These are phyloP conservation scores for Chloropsis hardwickii DNA, from an alignment of 2,113 vertebrate genomes.

Conservation along the genomic window DNA sequence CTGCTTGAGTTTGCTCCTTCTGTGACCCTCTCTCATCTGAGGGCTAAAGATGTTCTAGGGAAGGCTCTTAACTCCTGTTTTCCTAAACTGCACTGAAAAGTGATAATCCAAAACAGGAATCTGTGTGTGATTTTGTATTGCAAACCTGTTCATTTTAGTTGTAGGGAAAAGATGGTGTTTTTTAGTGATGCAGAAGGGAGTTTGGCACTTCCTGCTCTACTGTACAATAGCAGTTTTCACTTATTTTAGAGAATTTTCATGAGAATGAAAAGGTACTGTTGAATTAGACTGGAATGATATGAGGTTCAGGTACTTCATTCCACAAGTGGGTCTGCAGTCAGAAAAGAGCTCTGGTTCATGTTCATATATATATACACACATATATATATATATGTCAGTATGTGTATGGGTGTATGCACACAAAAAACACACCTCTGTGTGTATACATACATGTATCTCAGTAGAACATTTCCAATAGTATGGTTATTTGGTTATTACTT, in stretches of 20 bases:
- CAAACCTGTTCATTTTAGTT: background rate
- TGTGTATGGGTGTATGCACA: background rate
- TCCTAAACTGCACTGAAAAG: background rate
- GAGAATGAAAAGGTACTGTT: background rate
- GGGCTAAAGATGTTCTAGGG: background rate
- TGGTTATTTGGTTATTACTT: background rate
- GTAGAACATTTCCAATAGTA: background rate
- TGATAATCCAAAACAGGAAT: background rate
- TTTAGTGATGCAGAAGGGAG: background rate
- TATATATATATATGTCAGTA: background rate
- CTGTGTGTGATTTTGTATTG: rapidly evolving
- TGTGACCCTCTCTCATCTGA: background rate
- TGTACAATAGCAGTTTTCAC: background rate
- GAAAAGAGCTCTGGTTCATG: background rate
- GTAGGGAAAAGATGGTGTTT: background rate
- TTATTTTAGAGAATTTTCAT: background rate
- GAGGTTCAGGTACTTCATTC: background rate
- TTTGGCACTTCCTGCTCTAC: background rate
- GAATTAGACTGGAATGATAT: background rate
- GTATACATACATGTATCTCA: background rate
- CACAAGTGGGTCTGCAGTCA: background rate
- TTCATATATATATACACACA: background rate
- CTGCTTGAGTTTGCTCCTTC: background rate
- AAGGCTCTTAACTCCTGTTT: background rate
- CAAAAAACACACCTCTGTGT: background rate